A percentile compares a stretch with the other conserved stretches of the same genome.
Conservation (phyloP, 2,888 invertebrate genomes). For the Callyntrura sp. region DNA sequence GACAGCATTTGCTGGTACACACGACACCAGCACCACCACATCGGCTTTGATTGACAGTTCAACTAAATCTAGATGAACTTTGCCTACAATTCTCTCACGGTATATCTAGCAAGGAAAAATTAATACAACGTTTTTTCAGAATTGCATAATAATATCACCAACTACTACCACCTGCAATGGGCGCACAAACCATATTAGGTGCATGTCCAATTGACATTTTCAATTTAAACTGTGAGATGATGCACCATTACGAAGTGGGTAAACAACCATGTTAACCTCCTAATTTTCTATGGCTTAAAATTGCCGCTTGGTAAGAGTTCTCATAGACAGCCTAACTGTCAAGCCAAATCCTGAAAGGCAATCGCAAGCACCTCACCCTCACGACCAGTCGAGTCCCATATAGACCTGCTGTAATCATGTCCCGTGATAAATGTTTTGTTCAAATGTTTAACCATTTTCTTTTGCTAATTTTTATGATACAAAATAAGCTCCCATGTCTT, state of each 20-base stretch:
- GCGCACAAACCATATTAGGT: background rate
- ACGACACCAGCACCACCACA: background rate
- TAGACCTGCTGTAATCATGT: too few relatives aligned
- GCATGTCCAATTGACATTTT: slow-evolving; percentile 52
- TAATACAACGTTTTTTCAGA: slow-evolving; percentile 57
- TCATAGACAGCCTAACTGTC: too few relatives aligned
- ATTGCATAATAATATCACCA: slow-evolving; percentile 69
- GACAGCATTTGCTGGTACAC: slow-evolving; percentile 2
- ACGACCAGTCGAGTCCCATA: too few relatives aligned
- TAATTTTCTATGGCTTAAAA: background rate
- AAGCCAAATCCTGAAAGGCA: slow-evolving; percentile 21
- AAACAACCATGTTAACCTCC: background rate
- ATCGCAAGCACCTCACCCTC: too few relatives aligned
- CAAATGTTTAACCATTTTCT: background rate
- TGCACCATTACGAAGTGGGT: slow-evolving; percentile 6
- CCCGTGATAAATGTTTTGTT: background rate
- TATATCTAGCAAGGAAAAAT: slow-evolving; percentile 79
- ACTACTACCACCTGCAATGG: slow-evolving; percentile 28
- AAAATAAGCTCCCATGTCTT: slow-evolving; percentile 49
- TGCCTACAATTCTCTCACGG: slow-evolving; percentile 75
- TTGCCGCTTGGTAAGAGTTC: too few relatives aligned
- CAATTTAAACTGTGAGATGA: slow-evolving; percentile 56
- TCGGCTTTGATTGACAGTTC: slow-evolving; percentile 21
- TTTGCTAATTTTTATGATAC: slow-evolving; percentile 42
- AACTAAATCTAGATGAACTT: slow-evolving; percentile 71